Evolutionary conservation across 2,888 invertebrate genomes (phyloP).

Genomic region (Yponomeuta cagnagella): DNA sequence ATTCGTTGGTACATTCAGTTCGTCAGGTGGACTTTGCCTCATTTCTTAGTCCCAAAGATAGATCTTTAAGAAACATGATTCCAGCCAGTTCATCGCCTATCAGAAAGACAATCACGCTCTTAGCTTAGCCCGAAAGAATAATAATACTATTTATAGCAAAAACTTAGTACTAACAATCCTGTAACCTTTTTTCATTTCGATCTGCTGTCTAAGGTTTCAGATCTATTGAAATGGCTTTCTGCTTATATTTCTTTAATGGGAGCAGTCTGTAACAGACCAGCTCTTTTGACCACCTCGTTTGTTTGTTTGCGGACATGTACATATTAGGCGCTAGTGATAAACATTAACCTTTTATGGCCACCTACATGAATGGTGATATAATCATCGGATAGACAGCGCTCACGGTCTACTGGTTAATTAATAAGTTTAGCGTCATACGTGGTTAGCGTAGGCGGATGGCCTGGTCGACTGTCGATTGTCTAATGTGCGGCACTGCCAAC

Average conservation of each 20-base stretch:
- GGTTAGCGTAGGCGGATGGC: conserved; percentile 64
- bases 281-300: conserved; percentile 6
- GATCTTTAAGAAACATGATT: too few relatives aligned
- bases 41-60: too few relatives aligned
- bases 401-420: conserved; percentile 33
- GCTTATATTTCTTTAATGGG: not conserved
- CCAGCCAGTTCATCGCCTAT: too few relatives aligned
- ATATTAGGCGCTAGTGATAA: conserved; percentile 20
- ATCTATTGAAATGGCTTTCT: not conserved
- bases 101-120: too few relatives aligned
- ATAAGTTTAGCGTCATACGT: conserved; percentile 33
- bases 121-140: too few relatives aligned
- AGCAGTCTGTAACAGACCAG: conserved; percentile 6
- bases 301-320: conserved; percentile 19
- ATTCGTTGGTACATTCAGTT: too few relatives aligned
- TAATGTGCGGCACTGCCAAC: conserved; percentile 13
- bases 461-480: conserved; percentile 28
- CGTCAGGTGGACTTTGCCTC: too few relatives aligned
- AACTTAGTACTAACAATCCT: too few relatives aligned
- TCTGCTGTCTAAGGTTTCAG: too few relatives aligned
- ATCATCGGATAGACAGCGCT: conserved; percentile 44
- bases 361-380: conserved; percentile 71
- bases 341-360: conserved; percentile 73
- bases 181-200: too few relatives aligned
- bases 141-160: too few relatives aligned